These are phyloP conservation scores for Engystomops pustulosus DNA, from an alignment of 2,113 vertebrate species.

Conservation along the genomic window DNA sequence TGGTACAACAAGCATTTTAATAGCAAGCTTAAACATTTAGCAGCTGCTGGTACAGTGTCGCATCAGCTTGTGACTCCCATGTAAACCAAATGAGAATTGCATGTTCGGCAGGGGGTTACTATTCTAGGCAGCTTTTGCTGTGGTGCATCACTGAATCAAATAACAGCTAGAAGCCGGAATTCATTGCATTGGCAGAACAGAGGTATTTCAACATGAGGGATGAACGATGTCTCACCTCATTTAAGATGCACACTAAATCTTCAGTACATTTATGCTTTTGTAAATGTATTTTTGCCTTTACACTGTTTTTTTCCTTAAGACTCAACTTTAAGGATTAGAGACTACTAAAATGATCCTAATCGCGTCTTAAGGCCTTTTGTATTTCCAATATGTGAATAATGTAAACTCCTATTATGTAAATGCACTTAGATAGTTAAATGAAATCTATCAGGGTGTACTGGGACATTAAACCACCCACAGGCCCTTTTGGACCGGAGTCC, in stretches of 20 bases:
- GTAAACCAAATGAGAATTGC: neutral
- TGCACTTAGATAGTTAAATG: no score
- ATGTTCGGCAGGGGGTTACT: slow-evolving; percentile 18
- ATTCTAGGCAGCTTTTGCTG: slow-evolving; percentile 12
- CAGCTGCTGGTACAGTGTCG: slow-evolving; percentile 27
- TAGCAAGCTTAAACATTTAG: slow-evolving; percentile 17
- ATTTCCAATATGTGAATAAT: no score
- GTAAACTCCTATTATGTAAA: no score
- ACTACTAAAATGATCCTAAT: no score
- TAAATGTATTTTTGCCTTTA: no score
- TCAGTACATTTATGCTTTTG: neutral
- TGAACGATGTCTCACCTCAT: neutral
- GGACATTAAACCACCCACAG: no score
- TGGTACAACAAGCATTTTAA: slow-evolving; percentile 32
- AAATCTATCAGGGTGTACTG: no score
- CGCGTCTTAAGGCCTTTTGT: no score
- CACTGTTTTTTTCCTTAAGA: no score
- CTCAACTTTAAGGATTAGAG: no score
- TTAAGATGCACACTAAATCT: neutral
- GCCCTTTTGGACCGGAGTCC: no score
- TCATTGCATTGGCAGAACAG: neutral
- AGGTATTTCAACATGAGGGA: neutral
- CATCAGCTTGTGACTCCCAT: slow-evolving; percentile 12
- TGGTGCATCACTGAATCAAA: neutral
- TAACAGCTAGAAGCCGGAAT: neutral